These are phyloP conservation scores for Harpegnathos saltator DNA, from an alignment of 1,140 invertebrate species.

Conservation along the genomic window DNA sequence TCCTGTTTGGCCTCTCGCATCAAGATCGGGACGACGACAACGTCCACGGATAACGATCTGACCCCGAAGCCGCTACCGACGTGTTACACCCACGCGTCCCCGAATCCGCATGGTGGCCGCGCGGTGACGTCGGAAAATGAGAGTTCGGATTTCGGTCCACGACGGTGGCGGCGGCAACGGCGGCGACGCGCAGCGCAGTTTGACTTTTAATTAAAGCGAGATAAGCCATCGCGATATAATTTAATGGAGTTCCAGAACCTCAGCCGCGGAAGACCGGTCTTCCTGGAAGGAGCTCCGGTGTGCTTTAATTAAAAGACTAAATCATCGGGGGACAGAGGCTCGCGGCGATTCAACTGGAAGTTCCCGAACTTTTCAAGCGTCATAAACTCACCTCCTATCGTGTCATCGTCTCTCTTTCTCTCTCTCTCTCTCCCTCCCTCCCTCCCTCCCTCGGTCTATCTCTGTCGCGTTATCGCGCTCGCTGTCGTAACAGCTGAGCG, in stretches of 20 bases:
- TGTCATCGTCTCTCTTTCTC: neutral
- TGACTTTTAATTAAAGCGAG: constrained; percentile 46
- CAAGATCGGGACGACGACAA: constrained; percentile 9
- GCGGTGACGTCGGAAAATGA: constrained; percentile 15
- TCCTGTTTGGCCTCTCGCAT: constrained; percentile 12
- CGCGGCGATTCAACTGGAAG: constrained; percentile 27
- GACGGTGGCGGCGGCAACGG: too few relatives aligned
- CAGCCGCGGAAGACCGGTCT: neutral
- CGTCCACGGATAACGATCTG: constrained; percentile 1
- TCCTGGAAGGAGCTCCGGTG: constrained; percentile 22
- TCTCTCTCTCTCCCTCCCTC: too few relatives aligned
- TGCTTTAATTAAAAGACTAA: constrained; percentile 39
- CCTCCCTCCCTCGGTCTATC: too few relatives aligned
- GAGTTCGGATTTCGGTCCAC: constrained; percentile 10
- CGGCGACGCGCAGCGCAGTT: too few relatives aligned
- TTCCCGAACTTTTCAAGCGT: constrained; percentile 15
- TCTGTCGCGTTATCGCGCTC: constrained; percentile 14
- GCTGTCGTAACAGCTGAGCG: constrained; percentile 40
- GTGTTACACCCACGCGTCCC: neutral
- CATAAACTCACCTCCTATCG: constrained; percentile 23
- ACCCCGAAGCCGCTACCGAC: constrained; percentile 2
- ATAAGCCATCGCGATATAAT: constrained; percentile 39
- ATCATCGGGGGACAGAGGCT: constrained; percentile 16
- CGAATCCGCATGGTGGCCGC: neutral
- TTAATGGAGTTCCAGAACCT: constrained; percentile 20